A percentile compares a stretch with the other conserved stretches of the same genome.
phyloP scores from a whole-genome alignment of 2,797 vertebrate genomes.

The Argyrosomus regius region DNA sequence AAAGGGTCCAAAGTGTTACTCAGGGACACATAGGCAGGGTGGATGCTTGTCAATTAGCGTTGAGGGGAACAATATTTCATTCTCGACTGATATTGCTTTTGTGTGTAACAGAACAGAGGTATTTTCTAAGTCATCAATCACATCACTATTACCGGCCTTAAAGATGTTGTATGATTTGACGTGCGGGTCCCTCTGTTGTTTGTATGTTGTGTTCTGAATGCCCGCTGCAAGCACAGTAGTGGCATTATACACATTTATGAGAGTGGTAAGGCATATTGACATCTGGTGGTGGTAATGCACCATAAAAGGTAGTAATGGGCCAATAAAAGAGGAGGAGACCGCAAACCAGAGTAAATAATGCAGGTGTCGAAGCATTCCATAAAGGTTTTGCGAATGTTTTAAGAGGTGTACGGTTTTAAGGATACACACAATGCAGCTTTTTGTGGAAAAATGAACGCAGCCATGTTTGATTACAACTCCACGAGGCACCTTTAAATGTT shows the following conservation, averaged over 20 bases:
- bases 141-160: conserved; percentile 6
- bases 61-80: too few species aligned
- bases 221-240: neutral
- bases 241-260: conserved; percentile 27
- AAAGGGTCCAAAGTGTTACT: conserved; percentile 58
- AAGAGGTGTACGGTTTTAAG: neutral
- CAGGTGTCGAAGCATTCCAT: conserved; percentile 27
- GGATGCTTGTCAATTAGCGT: conserved; percentile 16
- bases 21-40: conserved; percentile 29
- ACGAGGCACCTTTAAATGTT: conserved; percentile 12
- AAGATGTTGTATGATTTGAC: conserved; percentile 9
- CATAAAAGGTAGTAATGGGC: conserved; percentile 23
- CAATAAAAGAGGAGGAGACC: conserved; percentile 24
- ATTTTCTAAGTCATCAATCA: neutral
- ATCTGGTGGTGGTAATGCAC: conserved; percentile 26
- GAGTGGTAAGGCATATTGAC: conserved; percentile 30
- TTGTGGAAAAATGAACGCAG: neutral
- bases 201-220: conserved; percentile 3
- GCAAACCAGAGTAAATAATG: conserved; percentile 30
- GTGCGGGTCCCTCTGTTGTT: neutral
- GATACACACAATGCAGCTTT: neutral
- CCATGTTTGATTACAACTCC: conserved; percentile 2
- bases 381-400: conserved; percentile 30
- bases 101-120: neutral
- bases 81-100: neutral